Evolutionary conservation across 2,797 vertebrate genomes (phyloP), one percentile per base, ranked within the genome.

Genomic region (Syndactyla subalaris): DNA sequence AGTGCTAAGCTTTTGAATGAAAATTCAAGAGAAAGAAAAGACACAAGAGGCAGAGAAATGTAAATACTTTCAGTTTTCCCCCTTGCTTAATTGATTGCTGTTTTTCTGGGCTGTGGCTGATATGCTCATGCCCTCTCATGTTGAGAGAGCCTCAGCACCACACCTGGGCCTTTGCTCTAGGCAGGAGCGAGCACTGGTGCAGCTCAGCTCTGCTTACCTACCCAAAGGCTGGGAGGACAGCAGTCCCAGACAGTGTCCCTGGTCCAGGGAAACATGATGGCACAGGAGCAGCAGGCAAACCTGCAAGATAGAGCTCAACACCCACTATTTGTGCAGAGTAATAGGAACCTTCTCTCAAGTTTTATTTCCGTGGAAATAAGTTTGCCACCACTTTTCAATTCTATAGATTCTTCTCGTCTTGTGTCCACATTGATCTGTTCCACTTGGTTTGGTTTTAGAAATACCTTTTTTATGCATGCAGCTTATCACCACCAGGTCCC

Each of bases 361-460:
- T 65, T 61, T 76, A 32, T 62, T 73, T 85, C 51, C 49, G 49
- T 55, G 61, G 52, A 58, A 94, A 75, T 85, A 85, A 51, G 38
- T 51, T 68, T 96, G 41, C 61, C 48, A 43, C 21, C 15, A 21
- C 80, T 80, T 82, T 77, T 82, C 46, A 77, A 46, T 85, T 85
- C 61, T 32, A 10, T 12, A 65, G 61, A 34, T 75, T 82, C 61
- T 73, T 58, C 23, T 49, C 61, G 71, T 74, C 51, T 61, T 85
- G n/a, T 0, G 0, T 45, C 48, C 5, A 3, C 65, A 85, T 68
- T 58, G 68, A 89, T 89, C 54, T 75, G 62, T 92, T 91, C 82
- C 70, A 66, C 78, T 91, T 62, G 68, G 38, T 76, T 80, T 94
- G 84, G 49, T 54, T 91, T 96, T 65, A 74, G 75, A 83, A 82